Base-by-base conservation (phyloP, 35 echinoderm and acorn worm species). In the Strongylocentrotus purpuratus region DNA sequence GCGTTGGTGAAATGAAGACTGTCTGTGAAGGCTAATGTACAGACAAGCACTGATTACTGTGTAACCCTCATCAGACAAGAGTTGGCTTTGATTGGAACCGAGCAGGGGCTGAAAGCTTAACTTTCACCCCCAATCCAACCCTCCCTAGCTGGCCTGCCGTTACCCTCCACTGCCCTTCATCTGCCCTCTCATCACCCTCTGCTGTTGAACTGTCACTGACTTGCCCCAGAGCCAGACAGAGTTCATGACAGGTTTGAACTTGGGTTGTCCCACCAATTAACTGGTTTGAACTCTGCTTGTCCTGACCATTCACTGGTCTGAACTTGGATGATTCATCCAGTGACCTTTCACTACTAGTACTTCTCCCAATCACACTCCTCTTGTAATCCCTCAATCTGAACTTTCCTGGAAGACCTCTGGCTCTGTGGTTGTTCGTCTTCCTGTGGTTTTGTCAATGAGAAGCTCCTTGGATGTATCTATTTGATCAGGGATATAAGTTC, bases 51-150 rank as follows among this genome's bases (percentile, higher is more conserved):
- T n/a, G 65, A 78, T 78, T 78, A n/a, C 65, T 78, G 22, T 28
- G 6, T 78, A 78, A 78, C 65, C 20, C 65, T 78, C 65, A 78
- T 78, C 65, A 78, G 65, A 78, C 65, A 78, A 78, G 65, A 28
- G 28, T 78, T 78, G 65, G 65, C 7, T 22, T 78, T 78, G 65
- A 78, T 78, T 28, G 4, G 65, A 78, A 78, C 22, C 8, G 28
- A 78, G 87, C 45, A 89, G 87, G 87, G 45, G 33, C 41, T 89
- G 32, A 46, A 18, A 46, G 87, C 87, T 89, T 89, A 89, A 89
- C 33, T 89, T 89, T 89, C 87, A 89, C 87, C 87, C 87, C 11
- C 87, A 33, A 46, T 89, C 28, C 87, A 89, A 33, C 87, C 86
- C 32, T 33, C 33, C 33, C 12, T 89, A 32, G 33, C 87, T 89